A percentile compares a stretch with the other conserved stretches of the same genome.
Evolutionary conservation across 2,113 vertebrate species (phyloP).

Genomic region (Lasiurus borealis): DNA sequence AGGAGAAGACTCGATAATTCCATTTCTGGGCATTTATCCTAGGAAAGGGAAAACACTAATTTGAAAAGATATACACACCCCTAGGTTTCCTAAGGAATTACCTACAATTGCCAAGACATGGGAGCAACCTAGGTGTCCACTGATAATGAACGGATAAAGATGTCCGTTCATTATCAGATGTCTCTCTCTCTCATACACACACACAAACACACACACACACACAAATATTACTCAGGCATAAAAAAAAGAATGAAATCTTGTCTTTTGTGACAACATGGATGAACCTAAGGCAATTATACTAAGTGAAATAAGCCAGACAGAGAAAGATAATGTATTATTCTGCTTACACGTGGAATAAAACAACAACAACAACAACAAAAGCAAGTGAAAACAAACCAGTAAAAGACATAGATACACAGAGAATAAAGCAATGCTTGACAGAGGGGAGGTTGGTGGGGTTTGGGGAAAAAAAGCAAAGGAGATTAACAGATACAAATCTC

Average conservation of each 20-base stretch:
- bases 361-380: background rate
- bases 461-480: too few relatives aligned
- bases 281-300: background rate
- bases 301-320: background rate
- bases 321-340: background rate
- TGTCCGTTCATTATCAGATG: too few relatives aligned
- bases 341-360: background rate
- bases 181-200: too few relatives aligned
- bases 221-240: background rate
- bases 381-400: background rate
- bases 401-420: background rate
- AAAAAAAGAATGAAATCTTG: background rate
- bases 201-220: background rate
- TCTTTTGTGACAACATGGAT: background rate
- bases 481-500: background rate
- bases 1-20: background rate
- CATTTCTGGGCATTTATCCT: background rate
- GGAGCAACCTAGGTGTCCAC: background rate
- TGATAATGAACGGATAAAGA: accelerated
- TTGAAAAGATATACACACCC: background rate
- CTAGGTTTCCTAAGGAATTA: too few relatives aligned
- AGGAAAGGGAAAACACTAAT: too few relatives aligned
- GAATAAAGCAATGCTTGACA: too few relatives aligned
- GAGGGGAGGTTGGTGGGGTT: background rate
- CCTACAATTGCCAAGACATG: too few relatives aligned